Evolutionary conservation across 2,888 invertebrate genomes (phyloP).

Genomic region (Allolobophora icterica): DNA sequence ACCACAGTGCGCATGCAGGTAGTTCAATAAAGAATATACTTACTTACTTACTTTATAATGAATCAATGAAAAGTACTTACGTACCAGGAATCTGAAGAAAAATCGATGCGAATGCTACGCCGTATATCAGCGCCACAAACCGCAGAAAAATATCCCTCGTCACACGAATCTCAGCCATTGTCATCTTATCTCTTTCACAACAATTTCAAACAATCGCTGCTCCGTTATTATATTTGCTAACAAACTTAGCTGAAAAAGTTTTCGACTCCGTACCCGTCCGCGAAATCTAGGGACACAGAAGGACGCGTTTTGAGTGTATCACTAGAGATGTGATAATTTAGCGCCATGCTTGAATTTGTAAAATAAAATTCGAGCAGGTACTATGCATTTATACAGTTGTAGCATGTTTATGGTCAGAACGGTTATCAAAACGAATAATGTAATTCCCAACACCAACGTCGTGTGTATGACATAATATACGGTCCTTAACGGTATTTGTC

Average conservation of each 20-base stretch:
- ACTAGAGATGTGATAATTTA: background rate
- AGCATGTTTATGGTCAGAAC: too few species aligned
- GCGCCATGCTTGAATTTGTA: background rate
- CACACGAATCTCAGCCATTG: background rate
- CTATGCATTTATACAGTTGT: too few species aligned
- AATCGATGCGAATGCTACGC: slow-evolving; percentile 78
- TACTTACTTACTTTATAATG: too few species aligned
- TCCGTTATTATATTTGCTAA: too few species aligned
- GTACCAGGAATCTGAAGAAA: slow-evolving; percentile 79
- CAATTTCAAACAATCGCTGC: too few species aligned
- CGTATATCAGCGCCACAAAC: slow-evolving; percentile 74
- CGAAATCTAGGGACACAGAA: background rate
- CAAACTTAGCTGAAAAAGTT: background rate
- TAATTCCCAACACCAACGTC: too few species aligned
- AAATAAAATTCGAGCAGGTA: background rate
- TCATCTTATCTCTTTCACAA: background rate
- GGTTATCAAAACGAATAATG: too few species aligned
- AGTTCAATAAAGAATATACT: too few species aligned
- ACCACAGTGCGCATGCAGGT: too few species aligned
- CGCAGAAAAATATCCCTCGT: slow-evolving; percentile 71
- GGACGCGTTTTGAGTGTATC: background rate
- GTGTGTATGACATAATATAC: too few species aligned
- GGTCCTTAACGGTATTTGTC: too few species aligned
- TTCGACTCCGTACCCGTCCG: background rate
- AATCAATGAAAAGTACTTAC: slow-evolving; percentile 19